Evolutionary conservation across 2,888 invertebrate species (phyloP).

Genomic region (Atrina japonica): DNA sequence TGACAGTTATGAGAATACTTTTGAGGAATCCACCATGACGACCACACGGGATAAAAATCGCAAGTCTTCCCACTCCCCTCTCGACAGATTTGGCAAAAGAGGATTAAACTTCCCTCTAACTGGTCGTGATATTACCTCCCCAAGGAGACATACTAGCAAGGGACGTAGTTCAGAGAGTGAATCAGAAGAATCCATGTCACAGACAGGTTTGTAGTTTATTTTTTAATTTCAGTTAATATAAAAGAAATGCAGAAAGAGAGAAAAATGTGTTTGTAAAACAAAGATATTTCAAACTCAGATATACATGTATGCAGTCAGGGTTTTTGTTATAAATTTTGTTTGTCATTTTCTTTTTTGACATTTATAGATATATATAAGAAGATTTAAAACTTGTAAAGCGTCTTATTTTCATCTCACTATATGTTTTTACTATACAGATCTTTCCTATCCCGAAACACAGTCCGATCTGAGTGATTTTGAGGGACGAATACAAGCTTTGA

Average conservation of each 20-base stretch:
- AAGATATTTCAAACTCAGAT: background rate
- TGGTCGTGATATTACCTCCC: constrained; percentile 36
- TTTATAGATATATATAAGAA: too few relatives aligned
- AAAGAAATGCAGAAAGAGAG: background rate
- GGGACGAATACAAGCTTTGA: constrained; percentile 81
- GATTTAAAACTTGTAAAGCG: too few relatives aligned
- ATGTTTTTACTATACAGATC: constrained; percentile 23
- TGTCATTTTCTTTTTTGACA: too few relatives aligned
- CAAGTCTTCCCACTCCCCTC: constrained; percentile 58
- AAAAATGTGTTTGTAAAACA: background rate
- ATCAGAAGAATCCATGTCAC: constrained; percentile 75
- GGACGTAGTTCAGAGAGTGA: constrained; percentile 74
- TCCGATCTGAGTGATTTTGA: constrained; percentile 83
- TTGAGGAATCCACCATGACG: constrained; percentile 62
- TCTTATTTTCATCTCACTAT: too few relatives aligned
- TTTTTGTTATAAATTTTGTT: too few relatives aligned
- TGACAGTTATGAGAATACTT: constrained; percentile 70
- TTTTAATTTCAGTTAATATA: too few relatives aligned
- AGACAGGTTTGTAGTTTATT: constrained; percentile 60
- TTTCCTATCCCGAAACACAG: constrained; percentile 78
- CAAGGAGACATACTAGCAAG: constrained; percentile 47
- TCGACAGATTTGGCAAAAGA: constrained; percentile 54
- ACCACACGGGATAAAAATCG: constrained; percentile 54
- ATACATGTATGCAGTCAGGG: too few relatives aligned
- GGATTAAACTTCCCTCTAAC: constrained; percentile 45